A percentile compares a stretch with the other conserved stretches of the same genome.
These are phyloP conservation scores for Trematocara zebra DNA, from an alignment of 2,113 vertebrate genomes.

Conservation along the genomic window DNA sequence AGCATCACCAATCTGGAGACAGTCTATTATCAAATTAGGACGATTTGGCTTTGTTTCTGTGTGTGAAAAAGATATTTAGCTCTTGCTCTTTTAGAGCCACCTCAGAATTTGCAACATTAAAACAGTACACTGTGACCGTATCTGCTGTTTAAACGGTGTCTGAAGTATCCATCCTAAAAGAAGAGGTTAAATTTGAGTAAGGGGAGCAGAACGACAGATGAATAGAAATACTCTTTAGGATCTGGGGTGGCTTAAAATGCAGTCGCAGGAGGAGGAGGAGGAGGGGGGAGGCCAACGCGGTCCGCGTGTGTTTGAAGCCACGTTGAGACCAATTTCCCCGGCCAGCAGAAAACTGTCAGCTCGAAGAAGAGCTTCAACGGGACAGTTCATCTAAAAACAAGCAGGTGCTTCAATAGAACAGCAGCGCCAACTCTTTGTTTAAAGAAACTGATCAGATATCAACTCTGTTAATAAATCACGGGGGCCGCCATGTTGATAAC, in stretches of 20 bases:
- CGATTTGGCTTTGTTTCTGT: background rate
- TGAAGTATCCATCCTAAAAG: background rate
- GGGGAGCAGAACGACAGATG: background rate
- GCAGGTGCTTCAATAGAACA: fast-evolving
- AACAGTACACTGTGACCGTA: background rate
- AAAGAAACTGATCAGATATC: background rate
- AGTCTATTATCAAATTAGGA: background rate
- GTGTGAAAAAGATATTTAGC: background rate
- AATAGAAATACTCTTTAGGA: background rate
- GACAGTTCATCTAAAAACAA: fast-evolving
- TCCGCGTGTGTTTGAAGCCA: conserved; percentile 3
- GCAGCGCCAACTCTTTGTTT: fast-evolving
- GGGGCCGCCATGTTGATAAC: conserved; percentile 48
- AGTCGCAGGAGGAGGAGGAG: background rate
- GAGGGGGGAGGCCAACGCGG: background rate
- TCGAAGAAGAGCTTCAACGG: fast-evolving
- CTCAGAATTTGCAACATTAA: background rate
- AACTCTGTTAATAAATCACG: background rate
- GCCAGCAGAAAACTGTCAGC: fast-evolving
- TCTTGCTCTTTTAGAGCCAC: background rate
- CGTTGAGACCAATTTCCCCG: background rate
- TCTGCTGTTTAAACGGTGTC: background rate
- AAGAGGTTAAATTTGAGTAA: background rate
- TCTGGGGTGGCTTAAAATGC: background rate
- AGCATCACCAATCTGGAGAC: fast-evolving